Percentiles rank a stretch among this genome's conserved stretches.
Evolutionary conservation across 2,888 invertebrate species (phyloP).

Genomic region (Timandra comae): DNA sequence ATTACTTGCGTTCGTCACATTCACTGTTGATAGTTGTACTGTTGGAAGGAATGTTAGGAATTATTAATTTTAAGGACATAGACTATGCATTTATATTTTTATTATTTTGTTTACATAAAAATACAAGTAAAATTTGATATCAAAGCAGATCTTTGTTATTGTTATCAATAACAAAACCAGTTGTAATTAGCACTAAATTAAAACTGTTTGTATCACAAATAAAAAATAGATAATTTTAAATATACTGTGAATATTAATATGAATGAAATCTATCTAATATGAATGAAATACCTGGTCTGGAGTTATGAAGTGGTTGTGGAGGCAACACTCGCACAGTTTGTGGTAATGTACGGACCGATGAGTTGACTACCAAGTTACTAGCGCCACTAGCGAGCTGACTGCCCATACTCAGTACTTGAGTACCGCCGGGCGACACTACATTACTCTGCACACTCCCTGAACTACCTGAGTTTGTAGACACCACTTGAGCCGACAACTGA

Average conservation of each 20-base stretch:
- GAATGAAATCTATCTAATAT: neutral
- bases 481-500: conserved; percentile 47
- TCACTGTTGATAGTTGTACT: conserved; percentile 51
- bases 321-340: conserved; percentile 64
- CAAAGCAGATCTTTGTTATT: no score
- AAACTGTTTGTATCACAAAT: no score
- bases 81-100: conserved; percentile 1
- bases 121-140: no score
- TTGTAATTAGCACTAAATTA: no score
- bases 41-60: conserved; percentile 19
- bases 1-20: conserved; percentile 48
- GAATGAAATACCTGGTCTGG: conserved; percentile 63
- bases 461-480: conserved; percentile 44
- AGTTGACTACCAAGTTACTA: conserved; percentile 56
- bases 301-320: conserved; percentile 56
- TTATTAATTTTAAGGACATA: neutral
- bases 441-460: conserved; percentile 41
- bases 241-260: no score
- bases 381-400: conserved; percentile 50
- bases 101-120: neutral
- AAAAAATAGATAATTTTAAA: no score
- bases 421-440: conserved; percentile 44
- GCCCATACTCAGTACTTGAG: conserved; percentile 60
- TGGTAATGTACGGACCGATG: conserved; percentile 58
- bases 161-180: no score